Percentiles rank a stretch among this genome's conserved stretches.
Conservation (phyloP, 2,797 vertebrate species). For the Onychomys leucogaster region DNA sequence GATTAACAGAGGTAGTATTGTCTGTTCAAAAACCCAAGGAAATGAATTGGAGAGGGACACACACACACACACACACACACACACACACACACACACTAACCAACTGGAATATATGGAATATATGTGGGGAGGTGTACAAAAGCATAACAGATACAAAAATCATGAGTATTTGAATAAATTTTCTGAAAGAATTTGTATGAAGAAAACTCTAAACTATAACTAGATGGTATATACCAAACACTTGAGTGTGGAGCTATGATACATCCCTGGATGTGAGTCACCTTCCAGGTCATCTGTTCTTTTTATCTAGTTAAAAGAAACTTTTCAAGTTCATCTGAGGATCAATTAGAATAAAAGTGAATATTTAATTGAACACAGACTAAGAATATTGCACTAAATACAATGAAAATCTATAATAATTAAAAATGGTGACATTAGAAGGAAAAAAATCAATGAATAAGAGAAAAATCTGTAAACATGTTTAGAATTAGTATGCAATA, state of each 20-base stretch:
- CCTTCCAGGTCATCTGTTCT: background rate
- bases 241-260: background rate
- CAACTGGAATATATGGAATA: background rate
- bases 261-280: background rate
- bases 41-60: background rate
- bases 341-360: background rate
- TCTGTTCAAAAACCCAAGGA: background rate
- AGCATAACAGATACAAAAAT: background rate
- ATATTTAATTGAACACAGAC: background rate
- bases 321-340: background rate
- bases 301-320: background rate
- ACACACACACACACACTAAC: background rate
- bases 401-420: background rate
- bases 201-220: background rate
- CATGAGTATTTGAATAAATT: constrained; percentile 37
- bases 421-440: background rate
- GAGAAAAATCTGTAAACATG: background rate
- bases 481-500: background rate
- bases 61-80: background rate
- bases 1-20: background rate
- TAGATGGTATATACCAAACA: background rate
- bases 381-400: background rate
- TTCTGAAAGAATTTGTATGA: background rate
- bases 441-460: background rate
- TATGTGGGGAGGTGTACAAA: background rate